Percentiles rank a stretch among this genome's conserved stretches.
phyloP scores from a whole-genome alignment of 2,113 vertebrate species.

The Rhabdornis inornatus region DNA sequence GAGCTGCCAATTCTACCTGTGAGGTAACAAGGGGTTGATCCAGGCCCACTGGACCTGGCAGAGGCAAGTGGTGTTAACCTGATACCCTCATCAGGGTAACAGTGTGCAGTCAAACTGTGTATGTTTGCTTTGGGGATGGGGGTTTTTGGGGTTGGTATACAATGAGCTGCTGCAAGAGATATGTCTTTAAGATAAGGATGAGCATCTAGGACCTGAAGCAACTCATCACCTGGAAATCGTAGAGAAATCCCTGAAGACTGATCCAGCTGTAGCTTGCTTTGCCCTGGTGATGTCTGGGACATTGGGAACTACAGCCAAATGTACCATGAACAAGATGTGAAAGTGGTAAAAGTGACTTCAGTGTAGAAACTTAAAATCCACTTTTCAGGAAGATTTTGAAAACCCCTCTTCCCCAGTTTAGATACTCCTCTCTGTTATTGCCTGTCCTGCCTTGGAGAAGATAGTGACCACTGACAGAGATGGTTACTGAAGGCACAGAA shows the following conservation, averaged over 20 bases:
- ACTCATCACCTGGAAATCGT: not conserved
- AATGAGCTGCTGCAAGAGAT: not conserved
- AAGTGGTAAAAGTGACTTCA: not conserved
- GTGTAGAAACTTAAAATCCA: not conserved
- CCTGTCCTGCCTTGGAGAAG: not conserved
- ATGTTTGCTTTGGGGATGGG: not conserved
- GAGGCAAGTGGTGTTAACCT: not conserved
- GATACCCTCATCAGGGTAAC: not conserved
- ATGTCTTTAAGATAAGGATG: not conserved
- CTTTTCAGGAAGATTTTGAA: not conserved
- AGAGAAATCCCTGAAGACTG: not conserved
- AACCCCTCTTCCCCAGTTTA: not conserved
- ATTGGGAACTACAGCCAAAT: not conserved
- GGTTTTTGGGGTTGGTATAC: not conserved
- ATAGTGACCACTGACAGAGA: not conserved
- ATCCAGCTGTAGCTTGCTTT: not conserved
- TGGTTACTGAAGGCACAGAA: not conserved
- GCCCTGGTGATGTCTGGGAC: accelerated
- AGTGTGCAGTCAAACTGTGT: not conserved
- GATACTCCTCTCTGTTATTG: not conserved
- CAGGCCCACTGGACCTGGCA: not conserved
- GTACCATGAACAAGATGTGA: not conserved
- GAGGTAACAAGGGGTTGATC: not conserved
- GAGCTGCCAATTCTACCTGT: not conserved
- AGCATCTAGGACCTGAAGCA: not conserved